Evolutionary conservation across 2,797 vertebrate species (phyloP).

Genomic region (Sciurus carolinensis): DNA sequence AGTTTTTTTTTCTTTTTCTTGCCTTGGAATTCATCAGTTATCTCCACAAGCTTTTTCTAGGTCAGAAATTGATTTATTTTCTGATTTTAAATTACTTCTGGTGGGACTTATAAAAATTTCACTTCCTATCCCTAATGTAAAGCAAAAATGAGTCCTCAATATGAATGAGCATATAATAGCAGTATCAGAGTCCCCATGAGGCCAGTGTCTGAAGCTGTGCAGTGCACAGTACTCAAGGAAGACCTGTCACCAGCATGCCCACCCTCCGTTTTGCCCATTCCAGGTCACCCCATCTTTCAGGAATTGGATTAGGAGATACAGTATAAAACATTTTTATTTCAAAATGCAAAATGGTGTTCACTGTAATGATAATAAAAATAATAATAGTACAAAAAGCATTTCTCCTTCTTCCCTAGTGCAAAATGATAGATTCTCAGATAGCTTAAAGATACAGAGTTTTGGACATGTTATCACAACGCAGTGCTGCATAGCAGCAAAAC

Average conservation of each 20-base stretch:
- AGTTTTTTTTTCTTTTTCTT: background rate
- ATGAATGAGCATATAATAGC: background rate
- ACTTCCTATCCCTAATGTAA: background rate
- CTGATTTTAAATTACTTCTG: background rate
- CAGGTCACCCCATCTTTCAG: background rate
- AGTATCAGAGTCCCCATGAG: background rate
- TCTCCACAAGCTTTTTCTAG: background rate
- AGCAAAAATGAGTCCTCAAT: background rate
- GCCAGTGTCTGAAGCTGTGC: background rate
- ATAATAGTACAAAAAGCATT: conserved; percentile 83
- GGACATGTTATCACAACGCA: conserved; percentile 70
- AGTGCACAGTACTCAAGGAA: background rate
- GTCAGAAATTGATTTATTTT: conserved; percentile 1
- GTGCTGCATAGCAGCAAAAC: conserved; percentile 91
- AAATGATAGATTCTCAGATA: conserved; percentile 75
- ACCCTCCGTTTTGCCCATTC: background rate
- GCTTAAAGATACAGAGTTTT: conserved; percentile 61
- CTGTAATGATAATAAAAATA: conserved; percentile 81
- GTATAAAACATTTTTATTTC: conserved; percentile 90
- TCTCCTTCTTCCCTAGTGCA: conserved; percentile 34
- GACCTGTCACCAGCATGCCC: background rate
- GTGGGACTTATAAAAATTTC: background rate
- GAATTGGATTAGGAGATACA: background rate
- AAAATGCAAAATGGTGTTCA: conserved; percentile 87
- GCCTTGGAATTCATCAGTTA: background rate